Conservation (phyloP, 2,113 vertebrate species). For the Oryzias woworae region DNA sequence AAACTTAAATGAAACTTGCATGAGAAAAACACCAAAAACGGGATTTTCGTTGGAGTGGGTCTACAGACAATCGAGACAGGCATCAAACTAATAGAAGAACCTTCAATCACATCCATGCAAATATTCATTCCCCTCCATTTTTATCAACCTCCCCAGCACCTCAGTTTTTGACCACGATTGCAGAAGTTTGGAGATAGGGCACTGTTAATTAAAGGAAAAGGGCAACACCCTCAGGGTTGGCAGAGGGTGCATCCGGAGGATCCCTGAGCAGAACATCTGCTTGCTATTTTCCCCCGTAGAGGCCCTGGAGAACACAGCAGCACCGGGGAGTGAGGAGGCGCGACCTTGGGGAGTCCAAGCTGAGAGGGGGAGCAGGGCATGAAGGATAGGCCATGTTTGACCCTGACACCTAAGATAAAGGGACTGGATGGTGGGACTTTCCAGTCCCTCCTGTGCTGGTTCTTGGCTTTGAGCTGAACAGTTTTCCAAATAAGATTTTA, state of each 20-base stretch:
- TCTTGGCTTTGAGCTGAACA: constrained; percentile 70
- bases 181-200: constrained; percentile 61
- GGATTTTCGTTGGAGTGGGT: too few species aligned
- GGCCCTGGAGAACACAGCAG: constrained; percentile 37
- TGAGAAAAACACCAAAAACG: too few species aligned
- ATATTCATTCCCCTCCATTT: constrained; percentile 70
- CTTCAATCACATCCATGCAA: constrained; percentile 62
- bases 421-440: constrained; percentile 37
- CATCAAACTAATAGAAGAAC: constrained; percentile 70
- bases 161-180: constrained; percentile 68
- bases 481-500: constrained; percentile 68
- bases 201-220: constrained; percentile 82
- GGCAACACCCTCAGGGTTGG: constrained; percentile 71
- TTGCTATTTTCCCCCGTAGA: constrained; percentile 52
- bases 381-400: constrained; percentile 61
- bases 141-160: constrained; percentile 23
- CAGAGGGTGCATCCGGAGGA: constrained; percentile 60
- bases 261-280: constrained; percentile 72
- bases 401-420: constrained; percentile 45
- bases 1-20: too few species aligned
- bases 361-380: constrained; percentile 45
- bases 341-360: constrained; percentile 37
- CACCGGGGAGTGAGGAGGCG: constrained; percentile 45
- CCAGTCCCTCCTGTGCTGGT: constrained; percentile 46
- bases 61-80: constrained; percentile 18